Percentiles rank a stretch among this genome's conserved stretches.
Conservation (phyloP, 2,113 vertebrate genomes). For the Bubo scandiacus region DNA sequence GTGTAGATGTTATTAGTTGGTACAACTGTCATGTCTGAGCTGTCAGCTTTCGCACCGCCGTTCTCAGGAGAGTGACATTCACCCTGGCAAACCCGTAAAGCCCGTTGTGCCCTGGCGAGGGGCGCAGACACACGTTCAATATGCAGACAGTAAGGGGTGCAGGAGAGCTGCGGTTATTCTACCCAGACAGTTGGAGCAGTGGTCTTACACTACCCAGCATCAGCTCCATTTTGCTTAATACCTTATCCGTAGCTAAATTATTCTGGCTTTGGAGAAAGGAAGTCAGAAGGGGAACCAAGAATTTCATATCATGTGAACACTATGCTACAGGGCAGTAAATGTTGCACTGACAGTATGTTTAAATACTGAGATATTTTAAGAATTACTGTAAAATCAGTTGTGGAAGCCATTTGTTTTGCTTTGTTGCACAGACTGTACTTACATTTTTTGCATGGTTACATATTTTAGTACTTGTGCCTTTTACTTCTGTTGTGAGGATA, state of each 20-base stretch:
- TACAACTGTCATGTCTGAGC: not conserved
- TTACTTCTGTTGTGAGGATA: constrained; percentile 60
- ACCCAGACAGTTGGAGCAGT: not conserved
- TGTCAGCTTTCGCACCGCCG: not conserved
- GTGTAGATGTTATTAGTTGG: not conserved
- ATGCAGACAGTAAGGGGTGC: not conserved
- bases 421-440: constrained; percentile 74
- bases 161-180: not conserved
- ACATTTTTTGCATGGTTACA: constrained; percentile 76
- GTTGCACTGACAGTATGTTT: constrained; percentile 56
- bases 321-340: constrained; percentile 15
- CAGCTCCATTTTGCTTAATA: not conserved
- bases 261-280: not conserved
- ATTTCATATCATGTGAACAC: not conserved
- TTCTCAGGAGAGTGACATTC: not conserved
- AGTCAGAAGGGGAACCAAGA: not conserved
- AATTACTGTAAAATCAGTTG: constrained; percentile 69
- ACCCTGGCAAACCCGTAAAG: not conserved
- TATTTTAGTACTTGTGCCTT: constrained; percentile 84
- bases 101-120: accelerated
- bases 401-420: constrained; percentile 72
- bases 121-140: not conserved
- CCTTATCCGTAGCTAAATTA: not conserved
- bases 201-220: not conserved
- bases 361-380: constrained; percentile 22